phyloP scores from a whole-genome alignment of 2,888 invertebrate genomes.

The Alsophila aescularia region DNA sequence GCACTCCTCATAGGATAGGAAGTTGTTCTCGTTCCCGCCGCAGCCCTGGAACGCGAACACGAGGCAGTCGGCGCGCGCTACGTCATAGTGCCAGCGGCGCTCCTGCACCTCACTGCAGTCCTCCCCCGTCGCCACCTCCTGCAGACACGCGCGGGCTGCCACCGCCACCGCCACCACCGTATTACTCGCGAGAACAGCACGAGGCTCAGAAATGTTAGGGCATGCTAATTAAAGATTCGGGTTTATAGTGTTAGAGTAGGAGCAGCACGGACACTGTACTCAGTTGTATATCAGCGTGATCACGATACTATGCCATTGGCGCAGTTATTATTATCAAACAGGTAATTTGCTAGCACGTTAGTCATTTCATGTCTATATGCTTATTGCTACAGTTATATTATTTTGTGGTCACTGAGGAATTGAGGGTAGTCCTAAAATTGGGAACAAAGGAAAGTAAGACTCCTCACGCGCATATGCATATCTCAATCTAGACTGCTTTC shows the following conservation, averaged over 20 bases:
- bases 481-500: not conserved
- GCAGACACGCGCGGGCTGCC: slow-evolving; percentile 67
- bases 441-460: too few species aligned
- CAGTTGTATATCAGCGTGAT: not conserved
- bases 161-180: slow-evolving; percentile 43
- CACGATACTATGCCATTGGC: not conserved
- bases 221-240: not conserved
- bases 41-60: slow-evolving; percentile 94
- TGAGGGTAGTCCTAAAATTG: not conserved
- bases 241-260: not conserved
- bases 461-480: too few species aligned
- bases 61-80: slow-evolving; percentile 87
- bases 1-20: slow-evolving; percentile 89
- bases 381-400: not conserved
- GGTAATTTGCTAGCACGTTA: too few species aligned
- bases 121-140: slow-evolving; percentile 53
- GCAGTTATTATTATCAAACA: too few species aligned
- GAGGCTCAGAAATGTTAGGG: not conserved
- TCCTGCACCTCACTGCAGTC: slow-evolving; percentile 52
- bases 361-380: too few species aligned
- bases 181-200: slow-evolving; percentile 37
- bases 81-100: slow-evolving; percentile 90
- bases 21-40: slow-evolving; percentile 94
- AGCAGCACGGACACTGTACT: not conserved
- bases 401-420: not conserved